phyloP scores from a whole-genome alignment of 1,140 invertebrate species.

The Cotesia vestalis region DNA sequence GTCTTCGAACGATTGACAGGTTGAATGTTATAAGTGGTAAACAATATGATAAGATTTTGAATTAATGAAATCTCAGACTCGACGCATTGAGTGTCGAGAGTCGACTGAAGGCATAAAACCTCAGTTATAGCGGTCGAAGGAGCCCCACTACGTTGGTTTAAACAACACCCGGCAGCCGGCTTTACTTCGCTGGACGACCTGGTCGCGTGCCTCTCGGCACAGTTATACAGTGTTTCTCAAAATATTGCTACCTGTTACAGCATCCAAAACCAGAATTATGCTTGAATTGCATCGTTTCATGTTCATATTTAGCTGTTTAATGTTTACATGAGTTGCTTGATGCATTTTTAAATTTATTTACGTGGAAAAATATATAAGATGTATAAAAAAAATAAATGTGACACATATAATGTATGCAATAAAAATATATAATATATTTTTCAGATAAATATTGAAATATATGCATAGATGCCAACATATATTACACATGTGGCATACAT shows the following conservation, averaged over 20 bases:
- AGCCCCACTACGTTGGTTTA: conserved; percentile 60
- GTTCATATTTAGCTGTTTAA: too few relatives aligned
- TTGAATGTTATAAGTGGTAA: too few relatives aligned
- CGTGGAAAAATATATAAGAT: too few relatives aligned
- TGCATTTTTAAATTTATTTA: too few relatives aligned
- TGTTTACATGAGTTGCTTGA: too few relatives aligned
- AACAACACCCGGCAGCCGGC: conserved; percentile 58
- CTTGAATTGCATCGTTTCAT: not conserved
- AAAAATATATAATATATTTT: too few relatives aligned
- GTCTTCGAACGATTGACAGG: too few relatives aligned
- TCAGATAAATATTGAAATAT: too few relatives aligned
- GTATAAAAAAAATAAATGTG: too few relatives aligned
- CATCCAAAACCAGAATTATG: not conserved
- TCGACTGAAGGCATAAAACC: conserved; percentile 59
- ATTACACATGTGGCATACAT: too few relatives aligned
- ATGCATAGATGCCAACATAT: too few relatives aligned
- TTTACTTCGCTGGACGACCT: conserved; percentile 50
- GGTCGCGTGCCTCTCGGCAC: conserved; percentile 59
- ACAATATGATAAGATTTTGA: conserved; percentile 7
- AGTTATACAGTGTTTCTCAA: conserved; percentile 61
- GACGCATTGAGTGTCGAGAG: conserved; percentile 60
- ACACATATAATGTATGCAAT: too few relatives aligned
- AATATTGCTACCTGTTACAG: conserved; percentile 37
- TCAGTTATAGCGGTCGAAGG: conserved; percentile 55
- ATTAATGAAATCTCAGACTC: conserved; percentile 39